Evolutionary conservation across 2,888 invertebrate genomes (phyloP).

Genomic region (Melanostoma mellinum): DNA sequence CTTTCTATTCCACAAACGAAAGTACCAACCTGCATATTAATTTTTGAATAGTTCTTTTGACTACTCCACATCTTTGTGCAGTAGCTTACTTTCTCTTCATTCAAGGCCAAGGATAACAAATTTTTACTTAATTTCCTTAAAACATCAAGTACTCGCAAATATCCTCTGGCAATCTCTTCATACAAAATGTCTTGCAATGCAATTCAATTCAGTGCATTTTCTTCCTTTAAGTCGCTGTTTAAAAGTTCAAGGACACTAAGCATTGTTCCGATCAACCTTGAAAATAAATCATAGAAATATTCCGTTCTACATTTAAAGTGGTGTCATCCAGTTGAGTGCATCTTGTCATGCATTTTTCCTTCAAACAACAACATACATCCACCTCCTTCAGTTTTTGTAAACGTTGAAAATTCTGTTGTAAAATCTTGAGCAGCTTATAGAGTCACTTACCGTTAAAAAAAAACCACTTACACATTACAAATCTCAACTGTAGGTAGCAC

Average conservation of each 20-base stretch:
- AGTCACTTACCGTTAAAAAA: neutral
- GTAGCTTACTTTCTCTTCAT: too few species aligned
- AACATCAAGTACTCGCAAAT: too few species aligned
- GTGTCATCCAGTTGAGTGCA: slow-evolving; percentile 29
- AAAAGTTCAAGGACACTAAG: slow-evolving; percentile 20
- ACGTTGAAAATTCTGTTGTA: neutral
- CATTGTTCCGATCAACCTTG: slow-evolving; percentile 18
- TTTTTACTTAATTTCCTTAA: too few species aligned
- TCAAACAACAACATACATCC: neutral
- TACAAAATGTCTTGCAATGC: neutral
- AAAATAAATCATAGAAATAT: slow-evolving; percentile 8
- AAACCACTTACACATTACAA: neutral
- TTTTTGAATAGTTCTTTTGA: too few species aligned
- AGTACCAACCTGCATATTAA: too few species aligned
- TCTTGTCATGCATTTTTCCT: slow-evolving; percentile 5
- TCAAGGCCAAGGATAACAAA: too few species aligned
- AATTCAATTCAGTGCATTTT: neutral
- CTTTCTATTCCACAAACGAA: too few species aligned
- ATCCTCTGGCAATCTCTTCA: neutral
- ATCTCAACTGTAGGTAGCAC: slow-evolving; percentile 1
- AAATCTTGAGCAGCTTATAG: slow-evolving; percentile 19
- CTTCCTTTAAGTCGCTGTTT: neutral
- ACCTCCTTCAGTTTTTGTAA: neutral
- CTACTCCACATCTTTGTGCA: too few species aligned
- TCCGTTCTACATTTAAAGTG: slow-evolving; percentile 14